Evolutionary conservation across 2,888 invertebrate species (phyloP), one percentile per base, ranked within the genome.

Genomic region (Drosophila pseudotakahashii): DNA sequence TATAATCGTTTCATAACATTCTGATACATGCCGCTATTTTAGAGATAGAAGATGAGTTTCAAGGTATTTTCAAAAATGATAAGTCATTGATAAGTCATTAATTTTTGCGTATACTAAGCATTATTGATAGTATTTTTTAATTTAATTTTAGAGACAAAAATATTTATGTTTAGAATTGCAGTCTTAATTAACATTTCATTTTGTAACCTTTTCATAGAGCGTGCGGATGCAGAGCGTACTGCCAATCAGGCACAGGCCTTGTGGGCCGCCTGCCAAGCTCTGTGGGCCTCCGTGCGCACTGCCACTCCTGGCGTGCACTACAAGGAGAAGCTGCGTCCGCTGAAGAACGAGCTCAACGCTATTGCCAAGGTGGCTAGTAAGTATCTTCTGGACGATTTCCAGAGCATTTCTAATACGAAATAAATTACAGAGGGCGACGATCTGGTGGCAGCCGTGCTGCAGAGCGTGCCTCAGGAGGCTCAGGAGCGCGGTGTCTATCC

Each of bases 221-320:
- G 96, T 10, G 94, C 95, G 47, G 95, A 95, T 72, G 94, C 95
- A 2, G 97, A 97, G 84, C 94, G 94, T 76, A 94, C 94, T 62
- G 95, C 96, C 0, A 94, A 95, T 41, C 95, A 96, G 76, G 96
- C 98, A 0, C 98, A 98, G 92, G 94, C 97, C 32, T 93, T 99
- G 77, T 99, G 99, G 99, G 95, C 97, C 76, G 97, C 99, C 1
- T 98, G 97, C 85, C 97, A 98, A 88, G 95, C 97, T 3, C 93
- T 99, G 39, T 94, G 96, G 88, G 94, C 96, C 2, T 95, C 96
- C 23, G 94, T 98, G 7, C 94, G 95, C 67, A 93, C 93, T 16
- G 94, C 95, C 10, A 93, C 94, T 58, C 93, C 93, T 0, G 94
- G 94, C 48, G 90, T 93, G 37, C 91, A 94, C 51, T 93, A 94